Conservation (phyloP, 2,113 vertebrate species). For the Strix aluco region DNA sequence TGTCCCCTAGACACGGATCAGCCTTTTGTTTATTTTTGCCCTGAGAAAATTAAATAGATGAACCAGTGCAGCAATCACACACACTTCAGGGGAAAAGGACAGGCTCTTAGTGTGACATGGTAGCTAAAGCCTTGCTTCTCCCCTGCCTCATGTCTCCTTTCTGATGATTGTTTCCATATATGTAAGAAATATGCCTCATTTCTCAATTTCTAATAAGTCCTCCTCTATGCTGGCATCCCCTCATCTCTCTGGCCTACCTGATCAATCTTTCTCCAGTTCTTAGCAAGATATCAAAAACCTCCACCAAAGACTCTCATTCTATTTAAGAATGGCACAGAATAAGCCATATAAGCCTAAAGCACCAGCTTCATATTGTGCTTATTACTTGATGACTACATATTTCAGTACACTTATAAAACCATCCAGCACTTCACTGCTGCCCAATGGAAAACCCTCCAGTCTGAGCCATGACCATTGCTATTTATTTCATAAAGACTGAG, state of each 20-base stretch:
- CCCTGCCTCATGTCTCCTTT: not conserved
- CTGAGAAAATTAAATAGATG: not conserved
- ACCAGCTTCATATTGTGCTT: not conserved
- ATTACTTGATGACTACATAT: not conserved
- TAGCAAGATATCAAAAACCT: not conserved
- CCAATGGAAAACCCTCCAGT: not conserved
- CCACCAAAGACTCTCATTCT: not conserved
- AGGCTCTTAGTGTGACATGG: not conserved
- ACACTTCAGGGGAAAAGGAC: not conserved
- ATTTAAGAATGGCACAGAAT: not conserved
- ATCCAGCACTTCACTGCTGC: not conserved
- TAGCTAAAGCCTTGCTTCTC: not conserved
- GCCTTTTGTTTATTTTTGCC: not conserved
- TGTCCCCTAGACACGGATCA: not conserved
- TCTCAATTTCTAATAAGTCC: not conserved
- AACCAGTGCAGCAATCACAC: not conserved
- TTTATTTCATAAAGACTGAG: not conserved
- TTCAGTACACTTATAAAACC: not conserved
- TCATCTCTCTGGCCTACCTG: not conserved
- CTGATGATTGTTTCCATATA: rapidly evolving
- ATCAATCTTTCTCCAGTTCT: not conserved
- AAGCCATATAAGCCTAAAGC: not conserved
- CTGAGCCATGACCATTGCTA: not conserved
- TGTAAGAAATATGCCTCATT: not conserved
- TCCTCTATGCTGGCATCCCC: not conserved